These are phyloP conservation scores for Vanacampus margaritifer DNA, from an alignment of 2,113 vertebrate genomes.

Conservation along the genomic window DNA sequence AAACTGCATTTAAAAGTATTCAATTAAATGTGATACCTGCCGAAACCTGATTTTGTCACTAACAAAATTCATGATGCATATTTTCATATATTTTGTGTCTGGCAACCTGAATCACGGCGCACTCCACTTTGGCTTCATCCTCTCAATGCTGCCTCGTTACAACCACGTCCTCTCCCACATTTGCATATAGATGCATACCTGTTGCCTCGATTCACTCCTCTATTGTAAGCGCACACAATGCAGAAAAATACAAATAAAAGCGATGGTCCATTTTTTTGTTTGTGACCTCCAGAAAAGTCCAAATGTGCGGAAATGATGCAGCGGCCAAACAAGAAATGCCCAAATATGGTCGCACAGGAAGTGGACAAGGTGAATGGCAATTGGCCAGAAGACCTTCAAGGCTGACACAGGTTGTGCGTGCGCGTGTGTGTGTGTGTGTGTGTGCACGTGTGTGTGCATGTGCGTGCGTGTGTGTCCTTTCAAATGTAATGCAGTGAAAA, in stretches of 20 bases:
- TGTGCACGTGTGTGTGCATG: conserved; percentile 13
- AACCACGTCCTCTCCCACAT: conserved; percentile 29
- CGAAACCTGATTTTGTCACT: no score
- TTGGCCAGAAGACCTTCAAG: conserved; percentile 70
- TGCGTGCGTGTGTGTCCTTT: conserved; percentile 44
- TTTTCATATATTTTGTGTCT: background rate
- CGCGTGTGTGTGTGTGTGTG: conserved; percentile 32
- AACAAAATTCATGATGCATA: background rate
- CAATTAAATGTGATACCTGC: no score
- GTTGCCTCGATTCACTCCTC: conserved; percentile 55
- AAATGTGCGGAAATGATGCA: background rate
- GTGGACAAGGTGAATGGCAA: conserved; percentile 70
- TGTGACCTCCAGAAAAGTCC: conserved; percentile 5
- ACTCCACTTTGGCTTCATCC: conserved; percentile 11
- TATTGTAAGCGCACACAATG: conserved; percentile 18
- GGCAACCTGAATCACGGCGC: background rate
- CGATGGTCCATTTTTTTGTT: background rate
- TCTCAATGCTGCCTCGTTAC: conserved; percentile 27
- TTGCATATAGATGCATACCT: conserved; percentile 69
- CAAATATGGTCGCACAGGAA: conserved; percentile 30
- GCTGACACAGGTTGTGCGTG: conserved; percentile 62
- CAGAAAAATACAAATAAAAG: background rate
- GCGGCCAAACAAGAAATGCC: background rate
- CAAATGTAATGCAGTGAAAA: conserved; percentile 69
- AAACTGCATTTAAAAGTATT: no score